phyloP scores from a whole-genome alignment of 2,888 invertebrate species.

The Bibio marci region DNA sequence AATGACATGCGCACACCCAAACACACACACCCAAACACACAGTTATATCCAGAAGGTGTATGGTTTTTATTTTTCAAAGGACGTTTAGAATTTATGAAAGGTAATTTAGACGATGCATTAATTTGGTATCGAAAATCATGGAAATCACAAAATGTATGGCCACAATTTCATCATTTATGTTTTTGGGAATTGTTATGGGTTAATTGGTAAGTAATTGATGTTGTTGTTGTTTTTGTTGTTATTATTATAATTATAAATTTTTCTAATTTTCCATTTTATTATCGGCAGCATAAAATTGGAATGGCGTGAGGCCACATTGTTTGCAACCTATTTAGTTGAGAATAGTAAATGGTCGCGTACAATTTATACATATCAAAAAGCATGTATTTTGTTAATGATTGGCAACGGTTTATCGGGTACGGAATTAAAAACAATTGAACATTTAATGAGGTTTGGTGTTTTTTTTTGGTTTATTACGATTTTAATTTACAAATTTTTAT shows the following conservation, averaged over 20 bases:
- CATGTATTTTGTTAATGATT: constrained; percentile 63
- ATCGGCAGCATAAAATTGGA: constrained; percentile 51
- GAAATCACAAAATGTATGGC: constrained; percentile 68
- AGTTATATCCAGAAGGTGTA: constrained; percentile 65
- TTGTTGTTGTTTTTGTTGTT: too few relatives aligned
- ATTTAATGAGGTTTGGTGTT: constrained; percentile 59
- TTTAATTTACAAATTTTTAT: too few relatives aligned
- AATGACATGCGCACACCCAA: too few relatives aligned
- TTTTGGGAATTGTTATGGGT: constrained; percentile 93
- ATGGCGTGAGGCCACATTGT: constrained; percentile 61
- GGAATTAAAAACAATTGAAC: constrained; percentile 38
- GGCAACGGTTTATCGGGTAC: constrained; percentile 30
- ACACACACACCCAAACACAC: too few relatives aligned
- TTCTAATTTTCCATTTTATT: too few relatives aligned
- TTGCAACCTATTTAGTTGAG: constrained; percentile 50
- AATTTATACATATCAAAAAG: constrained; percentile 81
- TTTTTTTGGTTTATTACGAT: too few relatives aligned
- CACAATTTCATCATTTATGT: constrained; percentile 82
- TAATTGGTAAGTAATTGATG: constrained; percentile 40
- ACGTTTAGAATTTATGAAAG: constrained; percentile 64
- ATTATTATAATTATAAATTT: too few relatives aligned
- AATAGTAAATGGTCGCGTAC: constrained; percentile 85
- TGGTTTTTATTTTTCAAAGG: constrained; percentile 88
- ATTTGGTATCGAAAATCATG: constrained; percentile 65
- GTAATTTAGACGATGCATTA: constrained; percentile 52